phyloP scores from a whole-genome alignment of 1,140 invertebrate genomes.

The Drosophila novamexicana region DNA sequence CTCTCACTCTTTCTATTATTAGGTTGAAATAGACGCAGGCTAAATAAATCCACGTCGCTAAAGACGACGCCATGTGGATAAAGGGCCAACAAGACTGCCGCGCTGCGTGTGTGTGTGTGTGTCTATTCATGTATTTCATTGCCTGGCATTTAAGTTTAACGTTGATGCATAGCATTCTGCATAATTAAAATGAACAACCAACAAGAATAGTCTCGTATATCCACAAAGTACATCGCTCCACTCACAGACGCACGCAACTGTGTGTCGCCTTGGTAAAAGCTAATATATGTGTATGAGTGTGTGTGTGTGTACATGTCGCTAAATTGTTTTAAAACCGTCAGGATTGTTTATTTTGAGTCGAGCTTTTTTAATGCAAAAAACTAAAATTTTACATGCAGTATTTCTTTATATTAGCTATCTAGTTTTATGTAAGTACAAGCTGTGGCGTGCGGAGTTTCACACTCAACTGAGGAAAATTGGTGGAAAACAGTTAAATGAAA shows the following conservation, averaged over 20 bases:
- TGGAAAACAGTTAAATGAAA: too few species aligned
- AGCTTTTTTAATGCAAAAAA: neutral
- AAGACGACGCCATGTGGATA: conserved; percentile 64
- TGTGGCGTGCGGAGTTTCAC: too few species aligned
- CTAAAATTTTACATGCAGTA: too few species aligned
- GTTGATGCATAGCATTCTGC: conserved; percentile 68
- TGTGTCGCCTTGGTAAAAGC: conserved; percentile 4
- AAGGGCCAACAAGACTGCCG: conserved; percentile 8
- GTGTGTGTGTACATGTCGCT: conserved; percentile 1
- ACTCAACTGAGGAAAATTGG: too few species aligned
- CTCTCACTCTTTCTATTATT: conserved; percentile 50
- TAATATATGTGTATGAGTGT: neutral
- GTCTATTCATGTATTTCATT: conserved; percentile 72
- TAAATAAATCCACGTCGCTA: conserved; percentile 81
- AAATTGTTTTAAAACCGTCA: conserved; percentile 7
- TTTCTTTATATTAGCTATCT: too few species aligned
- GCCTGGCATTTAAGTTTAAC: conserved; percentile 75
- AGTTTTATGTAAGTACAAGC: too few species aligned
- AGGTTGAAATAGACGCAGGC: conserved; percentile 78
- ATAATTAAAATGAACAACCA: conserved; percentile 72
- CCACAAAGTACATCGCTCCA: neutral
- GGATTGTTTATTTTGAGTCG: neutral
- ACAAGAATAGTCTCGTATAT: conserved; percentile 8
- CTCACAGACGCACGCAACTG: too few species aligned
- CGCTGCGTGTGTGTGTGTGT: conserved; percentile 20